Conservation (phyloP, 2,797 vertebrate species). For the Parambassis ranga region DNA sequence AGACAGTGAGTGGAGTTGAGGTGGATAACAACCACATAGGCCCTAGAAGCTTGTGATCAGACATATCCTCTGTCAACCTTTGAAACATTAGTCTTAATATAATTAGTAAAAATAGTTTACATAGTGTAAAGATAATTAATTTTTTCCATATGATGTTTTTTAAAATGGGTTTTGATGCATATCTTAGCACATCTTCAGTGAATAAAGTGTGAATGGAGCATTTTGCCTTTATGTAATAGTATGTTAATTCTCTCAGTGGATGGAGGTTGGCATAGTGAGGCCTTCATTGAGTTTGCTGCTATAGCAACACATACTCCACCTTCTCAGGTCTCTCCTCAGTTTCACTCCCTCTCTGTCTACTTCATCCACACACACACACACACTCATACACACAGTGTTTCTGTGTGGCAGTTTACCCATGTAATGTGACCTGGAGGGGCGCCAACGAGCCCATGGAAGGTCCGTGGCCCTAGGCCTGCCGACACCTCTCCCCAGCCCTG, state of each 20-base stretch:
- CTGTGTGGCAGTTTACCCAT: conserved; percentile 80
- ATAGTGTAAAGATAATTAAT: too few species aligned
- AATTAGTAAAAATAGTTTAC: too few species aligned
- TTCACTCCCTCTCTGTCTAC: background rate
- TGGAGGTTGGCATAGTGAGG: conserved; percentile 13
- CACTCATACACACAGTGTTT: conserved; percentile 71
- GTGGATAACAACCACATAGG: too few species aligned
- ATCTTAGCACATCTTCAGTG: background rate
- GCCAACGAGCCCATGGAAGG: conserved; percentile 75
- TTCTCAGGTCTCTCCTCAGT: conserved; percentile 36
- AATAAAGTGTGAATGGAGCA: conserved; percentile 31
- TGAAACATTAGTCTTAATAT: too few species aligned
- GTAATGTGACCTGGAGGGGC: conserved; percentile 85
- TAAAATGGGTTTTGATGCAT: too few species aligned
- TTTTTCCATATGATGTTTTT: too few species aligned
- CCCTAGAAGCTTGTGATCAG: too few species aligned
- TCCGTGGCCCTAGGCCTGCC: conserved; percentile 73
- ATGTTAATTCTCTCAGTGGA: conserved; percentile 38
- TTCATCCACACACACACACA: conserved; percentile 29
- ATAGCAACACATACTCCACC: conserved; percentile 48
- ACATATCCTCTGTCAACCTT: too few species aligned
- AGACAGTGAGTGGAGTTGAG: too few species aligned
- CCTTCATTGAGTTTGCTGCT: conserved; percentile 49
- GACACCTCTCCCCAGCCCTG: conserved; percentile 85
- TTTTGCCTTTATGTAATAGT: conserved; percentile 52